Evolutionary conservation across 2,797 vertebrate species (phyloP), one percentile per base, ranked within the genome.

Genomic region (Sebastes hopkinsi): DNA sequence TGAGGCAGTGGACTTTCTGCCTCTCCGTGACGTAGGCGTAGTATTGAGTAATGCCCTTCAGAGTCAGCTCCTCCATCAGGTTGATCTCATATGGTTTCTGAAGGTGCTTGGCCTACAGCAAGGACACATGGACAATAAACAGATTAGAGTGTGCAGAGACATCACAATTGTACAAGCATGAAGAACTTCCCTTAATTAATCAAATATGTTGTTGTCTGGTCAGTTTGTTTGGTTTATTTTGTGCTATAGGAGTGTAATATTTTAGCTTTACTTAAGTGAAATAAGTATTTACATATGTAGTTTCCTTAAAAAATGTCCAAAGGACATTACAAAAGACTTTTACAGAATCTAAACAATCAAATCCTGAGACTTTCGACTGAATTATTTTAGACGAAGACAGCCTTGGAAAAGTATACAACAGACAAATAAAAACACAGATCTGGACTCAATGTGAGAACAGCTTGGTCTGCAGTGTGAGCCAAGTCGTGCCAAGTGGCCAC

Each of bases 11-110:
- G 65, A 97, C 96, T 91, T 97, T 97, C 88, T 97, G 96, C 83
- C 95, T 92, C 87, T 97, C 96, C 0, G 96, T 96, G 66, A 97
- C 96, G 55, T 96, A 97, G 79, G 96, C 96, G 62, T 96, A 97
- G 93, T 93, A 97, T 92, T 97, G 96, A 72, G 95, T 96, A 77
- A 97, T 96, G 87, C 96, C 96, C 91, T 97, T 97, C 88, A 97
- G 90, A n/a, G 96, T 97, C 80, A 97, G 92, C 83, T 97, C 96
- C 90, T 97, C 96, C 96, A 97, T 97, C 92, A 97, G 92, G 92
- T 97, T 97, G 58, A 97, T 97, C 93, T 97, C 96, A 34, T 97
- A 97, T 34, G 96, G 96, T 81, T 97, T 97, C 92, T 95, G 92
- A 27, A 96, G 93, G 87, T 97, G 95, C 85, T 96, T 96, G 56